These are phyloP conservation scores for Heptranchias perlo DNA, from an alignment of 2,113 vertebrate species.

Conservation along the genomic window DNA sequence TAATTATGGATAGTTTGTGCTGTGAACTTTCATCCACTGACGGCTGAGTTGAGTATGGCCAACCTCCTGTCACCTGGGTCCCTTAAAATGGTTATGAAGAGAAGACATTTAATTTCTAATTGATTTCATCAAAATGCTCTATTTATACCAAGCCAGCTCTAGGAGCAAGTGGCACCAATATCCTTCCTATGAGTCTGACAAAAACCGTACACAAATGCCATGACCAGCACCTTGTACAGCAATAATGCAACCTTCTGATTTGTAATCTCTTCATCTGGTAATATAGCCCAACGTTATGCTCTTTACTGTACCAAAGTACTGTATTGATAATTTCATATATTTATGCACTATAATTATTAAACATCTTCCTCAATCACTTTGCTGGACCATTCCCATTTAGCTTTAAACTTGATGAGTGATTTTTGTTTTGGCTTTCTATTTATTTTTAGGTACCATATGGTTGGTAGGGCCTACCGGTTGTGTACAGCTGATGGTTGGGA, in stretches of 20 bases:
- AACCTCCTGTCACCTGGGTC: neutral
- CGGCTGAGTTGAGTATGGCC: neutral
- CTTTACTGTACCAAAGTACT: neutral
- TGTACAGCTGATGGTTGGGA: neutral
- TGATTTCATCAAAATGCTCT: too few relatives aligned
- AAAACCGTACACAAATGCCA: neutral
- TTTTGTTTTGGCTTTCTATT: neutral
- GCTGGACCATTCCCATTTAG: neutral
- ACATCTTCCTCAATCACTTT: neutral
- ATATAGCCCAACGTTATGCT: neutral
- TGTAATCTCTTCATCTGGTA: neutral
- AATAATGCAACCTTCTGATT: neutral
- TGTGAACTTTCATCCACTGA: neutral
- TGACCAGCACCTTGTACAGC: neutral
- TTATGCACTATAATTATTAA: neutral
- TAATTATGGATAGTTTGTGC: neutral
- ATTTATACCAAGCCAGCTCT: too few relatives aligned
- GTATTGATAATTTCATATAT: neutral
- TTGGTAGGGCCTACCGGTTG: neutral
- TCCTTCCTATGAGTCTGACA: neutral
- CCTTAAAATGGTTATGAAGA: neutral
- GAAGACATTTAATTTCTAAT: neutral
- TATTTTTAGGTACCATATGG: neutral
- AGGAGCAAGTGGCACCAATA: neutral
- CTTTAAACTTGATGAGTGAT: neutral